Base-by-base conservation (phyloP, 2,113 vertebrate genomes). In the Oreochromis niloticus region DNA sequence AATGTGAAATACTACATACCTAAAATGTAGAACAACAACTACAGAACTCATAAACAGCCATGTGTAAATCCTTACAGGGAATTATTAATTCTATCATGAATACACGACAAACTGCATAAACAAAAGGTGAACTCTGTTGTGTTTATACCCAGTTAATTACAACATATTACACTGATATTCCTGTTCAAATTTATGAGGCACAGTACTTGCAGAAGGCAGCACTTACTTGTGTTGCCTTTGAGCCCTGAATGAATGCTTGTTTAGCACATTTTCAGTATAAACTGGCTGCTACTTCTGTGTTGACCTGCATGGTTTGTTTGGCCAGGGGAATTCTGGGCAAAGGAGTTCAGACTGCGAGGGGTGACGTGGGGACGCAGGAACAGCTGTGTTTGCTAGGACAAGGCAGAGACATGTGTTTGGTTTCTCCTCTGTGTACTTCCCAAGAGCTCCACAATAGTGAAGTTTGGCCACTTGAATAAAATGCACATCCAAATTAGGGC, bases 321-420 rank as follows among this genome's bases (percentile, higher is more conserved):
- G 32, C 80, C 19, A n/a, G 80, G 80, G 84, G 85, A 91, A 81
- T 85, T 90, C 66, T 91, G 89, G 85, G 87, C 86, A 73, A 79
- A 80, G 39, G 80, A 84, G 85, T 79, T 85, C 82, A 90, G 88
- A 89, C 75, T 19, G 81, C 39, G 80, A 78, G 80, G 89, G 90
- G 85, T 93, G 91, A 91, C 27, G 22, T 59, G 39, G 88, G 92
- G 92, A 92, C 73, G 57, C 55, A 82, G 52, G 12, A 85, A 50
- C 94, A 95, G 93, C 94, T 96, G 95, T 95, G 94, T 96, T 96
- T 95, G 80, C 90, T 85, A 54, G 82, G 85, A 95, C 79, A 81
- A 85, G 83, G 88, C 82, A 82, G 87, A 89, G 66, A 88, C 48
- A 63, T 88, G 48, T 89, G 91, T 88, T 85, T 57, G 92, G 88